Percentiles rank a stretch among this genome's conserved stretches.
Conservation (phyloP, 2,888 invertebrate genomes). For the Vanessa cardui region DNA sequence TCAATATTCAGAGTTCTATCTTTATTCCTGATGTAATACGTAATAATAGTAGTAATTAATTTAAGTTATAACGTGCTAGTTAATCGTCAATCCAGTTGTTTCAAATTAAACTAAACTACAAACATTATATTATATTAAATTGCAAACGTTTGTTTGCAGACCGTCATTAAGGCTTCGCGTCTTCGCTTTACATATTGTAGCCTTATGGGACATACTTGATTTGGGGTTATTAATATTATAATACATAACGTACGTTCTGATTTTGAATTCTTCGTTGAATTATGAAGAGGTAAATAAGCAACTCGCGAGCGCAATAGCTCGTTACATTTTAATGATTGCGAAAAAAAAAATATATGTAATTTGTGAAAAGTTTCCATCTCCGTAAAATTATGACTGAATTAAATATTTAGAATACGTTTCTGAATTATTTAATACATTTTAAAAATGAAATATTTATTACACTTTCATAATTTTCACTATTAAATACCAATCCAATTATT, state of each 20-base stretch:
- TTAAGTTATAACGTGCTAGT: not conserved
- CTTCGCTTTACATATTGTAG: slow-evolving; percentile 27
- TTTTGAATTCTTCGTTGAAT: slow-evolving; percentile 31
- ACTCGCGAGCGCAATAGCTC: slow-evolving; percentile 37
- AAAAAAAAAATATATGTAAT: slow-evolving; percentile 31
- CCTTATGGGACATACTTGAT: slow-evolving; percentile 52
- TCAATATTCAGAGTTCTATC: not conserved
- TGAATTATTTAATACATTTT: not conserved
- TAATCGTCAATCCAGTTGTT: slow-evolving; percentile 9
- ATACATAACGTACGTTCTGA: slow-evolving; percentile 45
- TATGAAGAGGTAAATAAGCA: slow-evolving; percentile 29
- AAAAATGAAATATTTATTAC: not conserved
- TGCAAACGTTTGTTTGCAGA: slow-evolving; percentile 28
- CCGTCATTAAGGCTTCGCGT: slow-evolving; percentile 30
- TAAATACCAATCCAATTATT: no score
- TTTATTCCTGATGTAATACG: no score
- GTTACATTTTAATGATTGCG: slow-evolving; percentile 37
- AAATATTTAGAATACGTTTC: slow-evolving; percentile 2
- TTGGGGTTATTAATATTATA: slow-evolving; percentile 69
- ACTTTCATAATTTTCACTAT: no score
- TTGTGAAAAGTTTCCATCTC: slow-evolving; percentile 22
- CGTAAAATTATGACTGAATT: slow-evolving; percentile 10
- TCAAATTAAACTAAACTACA: slow-evolving; percentile 17
- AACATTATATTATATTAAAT: slow-evolving; percentile 25
- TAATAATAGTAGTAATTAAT: not conserved